These are phyloP conservation scores for Esox masquinongy DNA, from an alignment of 2,797 vertebrate species.

Conservation along the genomic window DNA sequence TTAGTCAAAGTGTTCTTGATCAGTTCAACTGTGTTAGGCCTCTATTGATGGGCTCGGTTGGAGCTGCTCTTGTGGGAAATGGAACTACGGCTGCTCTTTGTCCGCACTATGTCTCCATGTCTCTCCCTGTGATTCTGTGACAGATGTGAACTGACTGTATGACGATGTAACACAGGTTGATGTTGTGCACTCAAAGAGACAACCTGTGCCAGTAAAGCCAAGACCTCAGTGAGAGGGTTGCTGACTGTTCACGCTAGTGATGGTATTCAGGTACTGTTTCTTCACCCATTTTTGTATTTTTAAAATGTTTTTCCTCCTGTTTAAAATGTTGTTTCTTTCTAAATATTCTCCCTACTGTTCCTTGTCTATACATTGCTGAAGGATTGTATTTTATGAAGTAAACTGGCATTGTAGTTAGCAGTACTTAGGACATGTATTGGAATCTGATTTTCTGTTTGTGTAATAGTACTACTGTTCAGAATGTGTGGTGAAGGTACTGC, in stretches of 20 bases:
- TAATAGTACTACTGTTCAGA: not conserved
- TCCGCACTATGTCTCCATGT: constrained; percentile 22
- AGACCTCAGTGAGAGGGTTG: constrained; percentile 85
- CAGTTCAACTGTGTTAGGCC: not conserved
- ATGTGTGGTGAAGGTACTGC: not conserved
- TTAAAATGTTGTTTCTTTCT: not conserved
- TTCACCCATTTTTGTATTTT: constrained; percentile 31
- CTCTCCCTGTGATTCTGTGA: constrained; percentile 4
- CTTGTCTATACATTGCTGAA: constrained; percentile 2
- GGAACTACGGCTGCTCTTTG: constrained; percentile 6
- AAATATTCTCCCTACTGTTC: not conserved
- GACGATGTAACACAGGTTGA: constrained; percentile 92
- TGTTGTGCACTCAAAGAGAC: constrained; percentile 81
- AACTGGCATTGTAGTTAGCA: not conserved
- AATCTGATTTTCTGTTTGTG: not conserved
- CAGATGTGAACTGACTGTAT: constrained; percentile 53
- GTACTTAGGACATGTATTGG: not conserved
- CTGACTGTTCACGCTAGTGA: constrained; percentile 84
- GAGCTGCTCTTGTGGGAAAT: not conserved
- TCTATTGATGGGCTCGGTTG: not conserved
- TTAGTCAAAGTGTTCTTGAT: not conserved
- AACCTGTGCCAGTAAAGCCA: constrained; percentile 62
- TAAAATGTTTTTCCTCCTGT: not conserved
- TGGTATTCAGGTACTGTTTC: constrained; percentile 85
- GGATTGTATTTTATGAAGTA: not conserved